phyloP scores from a whole-genome alignment of 2,888 invertebrate genomes.

The Eupithecia pulchellata region DNA sequence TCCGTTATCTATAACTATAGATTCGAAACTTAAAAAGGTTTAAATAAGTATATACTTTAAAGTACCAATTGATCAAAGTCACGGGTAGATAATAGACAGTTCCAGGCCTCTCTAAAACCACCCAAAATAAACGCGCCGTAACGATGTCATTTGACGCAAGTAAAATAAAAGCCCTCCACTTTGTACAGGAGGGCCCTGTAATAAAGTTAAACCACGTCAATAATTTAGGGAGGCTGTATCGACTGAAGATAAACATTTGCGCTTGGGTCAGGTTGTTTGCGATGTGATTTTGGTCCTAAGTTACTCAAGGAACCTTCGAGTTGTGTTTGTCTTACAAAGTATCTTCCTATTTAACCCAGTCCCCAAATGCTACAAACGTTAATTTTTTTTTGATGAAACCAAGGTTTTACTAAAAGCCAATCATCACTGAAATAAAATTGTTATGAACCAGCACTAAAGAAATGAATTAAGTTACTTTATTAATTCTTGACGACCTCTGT shows the following conservation, averaged over 20 bases:
- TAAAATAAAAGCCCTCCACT: conserved; percentile 13
- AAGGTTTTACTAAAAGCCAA: no score
- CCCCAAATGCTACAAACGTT: not conserved
- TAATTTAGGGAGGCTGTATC: conserved; percentile 29
- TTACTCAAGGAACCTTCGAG: conserved; percentile 35
- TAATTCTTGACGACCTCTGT: no score
- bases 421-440: no score
- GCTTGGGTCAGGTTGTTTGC: conserved; percentile 37
- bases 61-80: not conserved
- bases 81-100: not conserved
- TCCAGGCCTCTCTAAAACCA: not conserved
- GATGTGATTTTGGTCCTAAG: conserved; percentile 29
- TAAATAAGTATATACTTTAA: not conserved
- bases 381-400: not conserved
- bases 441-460: no score
- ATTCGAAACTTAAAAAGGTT: no score
- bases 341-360: not conserved
- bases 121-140: not conserved
- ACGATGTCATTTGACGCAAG: conserved; percentile 5
- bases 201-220: conserved; percentile 21
- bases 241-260: conserved; percentile 37
- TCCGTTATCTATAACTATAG: no score
- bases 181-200: conserved; percentile 12
- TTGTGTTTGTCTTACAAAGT: conserved; percentile 27
- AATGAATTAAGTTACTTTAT: no score